Base-by-base conservation (phyloP, 2,888 invertebrate genomes). In the Cosmopolites sordidus region DNA sequence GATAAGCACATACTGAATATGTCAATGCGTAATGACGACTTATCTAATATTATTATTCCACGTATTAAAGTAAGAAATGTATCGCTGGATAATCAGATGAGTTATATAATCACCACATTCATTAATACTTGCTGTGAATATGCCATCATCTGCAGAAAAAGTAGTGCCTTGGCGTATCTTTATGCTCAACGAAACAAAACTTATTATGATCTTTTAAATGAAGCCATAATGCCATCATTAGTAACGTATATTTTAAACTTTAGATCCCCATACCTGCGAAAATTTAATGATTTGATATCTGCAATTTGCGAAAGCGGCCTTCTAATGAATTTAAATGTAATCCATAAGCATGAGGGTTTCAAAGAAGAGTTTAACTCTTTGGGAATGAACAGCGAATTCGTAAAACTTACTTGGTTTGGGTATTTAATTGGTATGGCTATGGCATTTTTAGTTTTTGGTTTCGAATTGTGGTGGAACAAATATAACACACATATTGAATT, bases 151-250 rank as follows among this genome's bases (percentile, higher is more conserved):
- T 45, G 49, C 33, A 14, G 9, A 5, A 45, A 30, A 41, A 49
- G 49, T 29, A 33, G 27, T 38, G 40, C 46, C 9, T 6, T 33
- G 12, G 27, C 44, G 17, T 49, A 44, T 12, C 29, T 27, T 11
- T n/a, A 40, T 12, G 11, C 33, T 2, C 33, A 49, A 12, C 22
- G 42, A 5, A 41, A 37, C 17, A 33, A 33, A 5, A 44, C 42
- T 43, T 49, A 45, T 27, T 54, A 45, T n/a, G 6, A 41, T 3
- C 30, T 49, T 14, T 11, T 54, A 12, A 39, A 45, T 3, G 49
- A 54, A 33, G 30, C 49, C 4, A 45, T 54, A 45, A 41, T 54
- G 47, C 49, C 54, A 5, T 39, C 49, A 1, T 22, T 54, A 9
- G 16, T 33, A 6, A 54, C 54, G 9, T 54, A 45, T 18, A 45